Conservation (phyloP, 2,797 vertebrate species). For the Gymnoscopelus microlampas region DNA sequence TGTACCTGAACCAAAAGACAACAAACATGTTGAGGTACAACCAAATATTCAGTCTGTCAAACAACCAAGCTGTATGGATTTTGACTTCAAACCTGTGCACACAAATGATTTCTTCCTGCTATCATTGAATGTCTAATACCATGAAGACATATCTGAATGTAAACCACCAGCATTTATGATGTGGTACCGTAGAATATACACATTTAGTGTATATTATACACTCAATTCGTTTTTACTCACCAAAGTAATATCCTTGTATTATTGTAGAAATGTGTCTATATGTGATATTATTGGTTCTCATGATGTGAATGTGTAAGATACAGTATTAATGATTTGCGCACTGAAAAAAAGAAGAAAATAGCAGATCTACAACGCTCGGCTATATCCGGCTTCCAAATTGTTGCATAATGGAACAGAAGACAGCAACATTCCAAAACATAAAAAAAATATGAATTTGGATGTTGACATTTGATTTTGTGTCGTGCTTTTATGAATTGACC, state of each 20-base stretch:
- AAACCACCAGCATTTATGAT: slow-evolving; percentile 67
- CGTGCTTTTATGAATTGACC: slow-evolving; percentile 27
- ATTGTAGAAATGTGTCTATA: too few species aligned
- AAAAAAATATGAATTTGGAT: slow-evolving; percentile 22
- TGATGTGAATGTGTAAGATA: slow-evolving; percentile 18
- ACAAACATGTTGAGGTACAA: too few species aligned
- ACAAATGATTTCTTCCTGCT: slow-evolving; percentile 47
- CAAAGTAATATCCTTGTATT: too few species aligned
- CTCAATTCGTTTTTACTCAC: too few species aligned
- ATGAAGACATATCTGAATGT: slow-evolving; percentile 61
- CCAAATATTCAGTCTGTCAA: slow-evolving; percentile 3
- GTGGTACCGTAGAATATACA: slow-evolving; percentile 40
- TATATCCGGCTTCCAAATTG: too few species aligned
- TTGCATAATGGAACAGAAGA: slow-evolving; percentile 15
- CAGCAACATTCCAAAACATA: slow-evolving; percentile 22
- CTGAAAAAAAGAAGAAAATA: too few species aligned
- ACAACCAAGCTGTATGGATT: slow-evolving; percentile 23
- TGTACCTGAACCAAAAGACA: too few species aligned
- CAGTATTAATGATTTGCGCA: too few species aligned
- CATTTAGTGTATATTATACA: slow-evolving; percentile 17
- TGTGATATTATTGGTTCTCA: too few species aligned
- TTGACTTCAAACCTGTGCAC: slow-evolving; percentile 25
- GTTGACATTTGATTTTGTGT: slow-evolving; percentile 9
- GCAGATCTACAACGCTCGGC: too few species aligned
- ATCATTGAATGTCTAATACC: slow-evolving; percentile 32